Percentiles rank a stretch among this genome's conserved stretches.
These are phyloP conservation scores for Calypte anna DNA, from an alignment of 2,113 vertebrate genomes.

Conservation along the genomic window DNA sequence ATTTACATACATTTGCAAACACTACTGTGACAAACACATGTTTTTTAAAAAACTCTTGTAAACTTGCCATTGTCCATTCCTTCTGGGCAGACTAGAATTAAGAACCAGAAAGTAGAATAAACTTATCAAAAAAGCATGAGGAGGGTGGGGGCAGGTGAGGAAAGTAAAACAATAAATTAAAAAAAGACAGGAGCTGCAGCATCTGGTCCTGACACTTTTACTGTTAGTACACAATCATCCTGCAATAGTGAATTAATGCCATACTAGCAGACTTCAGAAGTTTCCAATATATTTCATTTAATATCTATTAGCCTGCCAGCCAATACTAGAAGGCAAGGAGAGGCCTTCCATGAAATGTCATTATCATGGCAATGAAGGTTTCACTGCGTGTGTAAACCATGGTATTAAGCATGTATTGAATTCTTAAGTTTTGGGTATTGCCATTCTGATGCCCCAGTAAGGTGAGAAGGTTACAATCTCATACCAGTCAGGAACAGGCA, in stretches of 20 bases:
- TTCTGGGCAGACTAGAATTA: background rate
- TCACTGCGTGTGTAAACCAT: fast-evolving
- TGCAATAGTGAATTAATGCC: background rate
- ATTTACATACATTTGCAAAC: background rate
- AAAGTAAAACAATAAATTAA: no score
- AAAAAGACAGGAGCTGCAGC: background rate
- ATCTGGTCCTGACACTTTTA: background rate
- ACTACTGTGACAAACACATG: background rate
- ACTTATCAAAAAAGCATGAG: background rate
- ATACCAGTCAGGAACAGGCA: background rate
- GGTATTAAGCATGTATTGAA: fast-evolving
- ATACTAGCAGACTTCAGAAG: background rate
- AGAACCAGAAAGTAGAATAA: background rate
- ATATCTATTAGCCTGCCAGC: background rate
- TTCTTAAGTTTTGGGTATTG: no score
- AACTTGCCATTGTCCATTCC: background rate
- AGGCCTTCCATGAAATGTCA: background rate
- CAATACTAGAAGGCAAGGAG: background rate
- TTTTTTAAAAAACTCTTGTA: background rate
- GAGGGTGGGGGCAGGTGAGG: fast-evolving
- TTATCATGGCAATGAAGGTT: fast-evolving
- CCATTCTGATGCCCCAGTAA: background rate
- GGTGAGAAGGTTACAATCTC: background rate
- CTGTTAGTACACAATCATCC: background rate
- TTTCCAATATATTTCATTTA: background rate